These are phyloP conservation scores for Tachina lurida DNA, from an alignment of 2,888 invertebrate genomes.

Conservation along the genomic window DNA sequence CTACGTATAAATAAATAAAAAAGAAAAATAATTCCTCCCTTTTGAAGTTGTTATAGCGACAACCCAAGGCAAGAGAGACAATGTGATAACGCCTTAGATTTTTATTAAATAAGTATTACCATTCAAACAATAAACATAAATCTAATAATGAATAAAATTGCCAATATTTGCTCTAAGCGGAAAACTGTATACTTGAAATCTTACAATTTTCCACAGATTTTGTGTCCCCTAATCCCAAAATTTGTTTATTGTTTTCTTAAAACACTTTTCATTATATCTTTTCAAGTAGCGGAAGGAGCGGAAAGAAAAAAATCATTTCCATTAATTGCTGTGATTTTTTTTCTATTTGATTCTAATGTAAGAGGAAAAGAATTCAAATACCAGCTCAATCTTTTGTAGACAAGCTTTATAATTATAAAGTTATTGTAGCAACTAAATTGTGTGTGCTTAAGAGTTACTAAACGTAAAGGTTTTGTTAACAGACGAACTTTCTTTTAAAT, in stretches of 20 bases:
- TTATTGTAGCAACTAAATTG: no score
- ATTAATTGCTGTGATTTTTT: neutral
- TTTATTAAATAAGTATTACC: conserved; percentile 3
- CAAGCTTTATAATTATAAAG: no score
- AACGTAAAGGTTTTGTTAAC: neutral
- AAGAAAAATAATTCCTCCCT: conserved; percentile 39
- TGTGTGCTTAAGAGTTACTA: no score
- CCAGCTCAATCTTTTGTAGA: no score
- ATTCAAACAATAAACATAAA: conserved; percentile 28
- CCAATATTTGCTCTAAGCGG: conserved; percentile 61
- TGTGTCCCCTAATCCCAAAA: conserved; percentile 22
- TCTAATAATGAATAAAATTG: conserved; percentile 57
- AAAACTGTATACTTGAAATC: conserved; percentile 36
- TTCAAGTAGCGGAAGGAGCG: neutral
- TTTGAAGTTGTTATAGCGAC: conserved; percentile 35
- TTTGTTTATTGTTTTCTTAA: conserved; percentile 32
- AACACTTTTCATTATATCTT: conserved; percentile 3
- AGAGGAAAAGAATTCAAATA: no score
- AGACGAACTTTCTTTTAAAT: no score
- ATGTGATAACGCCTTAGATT: conserved; percentile 48
- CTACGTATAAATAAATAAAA: conserved; percentile 10
- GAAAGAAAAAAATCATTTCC: conserved; percentile 14
- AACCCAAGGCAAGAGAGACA: neutral
- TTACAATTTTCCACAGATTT: conserved; percentile 25
- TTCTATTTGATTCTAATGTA: no score